Conservation (phyloP, 2,113 vertebrate genomes). For the Mastomys coucha region DNA sequence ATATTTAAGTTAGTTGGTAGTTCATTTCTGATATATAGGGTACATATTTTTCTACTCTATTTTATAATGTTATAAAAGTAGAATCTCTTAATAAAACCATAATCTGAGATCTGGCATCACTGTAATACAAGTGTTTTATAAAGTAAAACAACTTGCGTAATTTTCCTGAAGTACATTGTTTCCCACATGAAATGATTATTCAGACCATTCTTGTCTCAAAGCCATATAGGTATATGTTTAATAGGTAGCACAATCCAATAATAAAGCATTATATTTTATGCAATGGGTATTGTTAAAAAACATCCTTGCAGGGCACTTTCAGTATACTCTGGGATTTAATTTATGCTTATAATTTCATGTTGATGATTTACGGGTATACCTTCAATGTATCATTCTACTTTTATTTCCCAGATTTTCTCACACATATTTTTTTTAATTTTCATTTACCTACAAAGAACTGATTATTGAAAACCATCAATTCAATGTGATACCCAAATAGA, state of each 20-base stretch:
- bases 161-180: constrained; percentile 20
- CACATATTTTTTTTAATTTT: neutral
- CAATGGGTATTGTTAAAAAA: neutral
- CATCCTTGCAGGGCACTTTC: neutral
- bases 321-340: neutral
- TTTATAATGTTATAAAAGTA: neutral
- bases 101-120: constrained; percentile 50
- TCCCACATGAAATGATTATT: neutral
- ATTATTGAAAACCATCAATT: neutral
- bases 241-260: neutral
- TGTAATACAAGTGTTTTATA: constrained; percentile 39
- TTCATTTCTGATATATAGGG: neutral
- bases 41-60: constrained; percentile 47
- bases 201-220: neutral
- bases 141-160: constrained; percentile 34
- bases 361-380: too few relatives aligned
- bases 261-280: neutral
- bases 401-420: neutral
- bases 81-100: neutral
- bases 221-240: neutral
- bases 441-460: neutral
- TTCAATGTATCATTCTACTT: too few relatives aligned
- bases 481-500: neutral
- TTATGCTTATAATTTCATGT: neutral
- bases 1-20: neutral